These are phyloP conservation scores for Aspidiotus rigidus DNA, from an alignment of 2,888 invertebrate genomes.

Conservation along the genomic window DNA sequence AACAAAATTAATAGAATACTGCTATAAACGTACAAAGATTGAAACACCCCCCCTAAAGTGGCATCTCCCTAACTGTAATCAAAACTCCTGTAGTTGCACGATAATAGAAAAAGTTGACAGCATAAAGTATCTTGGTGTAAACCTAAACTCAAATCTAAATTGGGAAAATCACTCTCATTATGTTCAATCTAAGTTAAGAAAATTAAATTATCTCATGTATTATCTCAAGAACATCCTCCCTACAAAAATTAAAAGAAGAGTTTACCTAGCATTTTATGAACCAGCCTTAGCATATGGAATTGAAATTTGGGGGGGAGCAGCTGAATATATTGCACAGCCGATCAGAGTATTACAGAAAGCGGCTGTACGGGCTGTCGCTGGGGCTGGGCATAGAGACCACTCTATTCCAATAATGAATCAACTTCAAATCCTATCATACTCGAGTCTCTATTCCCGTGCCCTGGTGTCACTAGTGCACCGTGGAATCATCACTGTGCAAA, in stretches of 20 bases:
- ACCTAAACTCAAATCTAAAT: neutral
- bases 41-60: neutral
- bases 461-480: too few relatives aligned
- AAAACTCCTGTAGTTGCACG: neutral
- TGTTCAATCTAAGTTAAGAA: neutral
- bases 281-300: neutral
- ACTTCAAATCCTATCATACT: too few relatives aligned
- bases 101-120: neutral
- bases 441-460: too few relatives aligned
- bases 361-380: too few relatives aligned
- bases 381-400: too few relatives aligned
- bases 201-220: neutral
- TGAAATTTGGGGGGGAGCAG: neutral
- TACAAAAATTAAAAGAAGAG: neutral
- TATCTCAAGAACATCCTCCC: neutral
- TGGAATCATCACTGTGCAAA: too few relatives aligned
- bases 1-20: neutral
- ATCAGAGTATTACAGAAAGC: too few relatives aligned
- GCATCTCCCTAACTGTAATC: neutral
- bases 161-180: neutral
- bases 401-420: too few relatives aligned
- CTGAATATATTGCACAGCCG: too few relatives aligned
- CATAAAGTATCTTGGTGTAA: neutral
- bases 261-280: neutral
- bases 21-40: neutral